Conservation (phyloP, 2,888 invertebrate species). For the Diabrotica balteata region DNA sequence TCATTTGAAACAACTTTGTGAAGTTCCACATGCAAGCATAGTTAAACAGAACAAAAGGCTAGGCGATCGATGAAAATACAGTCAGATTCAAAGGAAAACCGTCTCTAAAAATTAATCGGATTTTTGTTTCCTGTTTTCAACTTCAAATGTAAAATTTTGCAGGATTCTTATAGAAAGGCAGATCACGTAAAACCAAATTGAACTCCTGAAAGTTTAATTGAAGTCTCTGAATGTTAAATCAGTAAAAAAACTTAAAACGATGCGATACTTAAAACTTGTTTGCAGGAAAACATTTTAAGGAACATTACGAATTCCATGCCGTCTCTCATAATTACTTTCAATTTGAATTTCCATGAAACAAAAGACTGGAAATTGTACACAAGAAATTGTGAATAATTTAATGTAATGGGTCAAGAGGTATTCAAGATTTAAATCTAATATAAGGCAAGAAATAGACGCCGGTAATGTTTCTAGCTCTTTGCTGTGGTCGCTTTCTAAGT, state of each 20-base stretch:
- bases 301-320: constrained; percentile 1
- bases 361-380: constrained; percentile 6
- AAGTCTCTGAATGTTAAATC: constrained; percentile 8
- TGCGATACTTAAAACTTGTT: constrained; percentile 1
- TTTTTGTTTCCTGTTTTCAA: constrained; percentile 3
- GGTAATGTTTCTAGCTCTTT: too few species aligned
- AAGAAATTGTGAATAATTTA: constrained; percentile 13
- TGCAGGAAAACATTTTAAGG: constrained; percentile 3
- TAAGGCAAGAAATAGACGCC: neutral
- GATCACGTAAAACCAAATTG: constrained; percentile 13
- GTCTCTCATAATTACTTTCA: constrained; percentile 7
- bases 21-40: neutral
- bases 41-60: constrained; percentile 4
- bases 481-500: too few species aligned
- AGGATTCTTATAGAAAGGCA: constrained; percentile 3
- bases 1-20: constrained; percentile 4
- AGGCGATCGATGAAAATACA: neutral
- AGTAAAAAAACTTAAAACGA: constrained; percentile 10
- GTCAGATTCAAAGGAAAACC: neutral
- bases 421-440: constrained; percentile 1
- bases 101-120: constrained; percentile 7
- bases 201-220: constrained; percentile 12
- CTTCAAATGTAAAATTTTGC: constrained; percentile 5
- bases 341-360: neutral
- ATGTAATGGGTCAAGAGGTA: neutral